Evolutionary conservation across 2,113 vertebrate species (phyloP).

Genomic region (Oophaga pumilio): DNA sequence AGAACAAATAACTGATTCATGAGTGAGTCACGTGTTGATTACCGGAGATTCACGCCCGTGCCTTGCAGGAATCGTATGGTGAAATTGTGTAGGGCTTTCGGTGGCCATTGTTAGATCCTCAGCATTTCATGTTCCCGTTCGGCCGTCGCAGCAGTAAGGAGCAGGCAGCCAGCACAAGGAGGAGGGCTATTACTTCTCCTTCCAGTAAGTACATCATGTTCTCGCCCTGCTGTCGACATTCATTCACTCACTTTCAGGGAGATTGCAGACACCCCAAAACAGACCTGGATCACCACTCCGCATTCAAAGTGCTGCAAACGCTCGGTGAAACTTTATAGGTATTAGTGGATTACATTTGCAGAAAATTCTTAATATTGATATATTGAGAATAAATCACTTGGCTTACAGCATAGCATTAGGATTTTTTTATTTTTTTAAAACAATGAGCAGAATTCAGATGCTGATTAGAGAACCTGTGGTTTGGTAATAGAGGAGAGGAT

Average conservation of each 20-base stretch:
- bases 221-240: not conserved
- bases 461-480: not conserved
- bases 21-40: not conserved
- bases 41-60: not conserved
- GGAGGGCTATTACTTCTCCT: constrained; percentile 14
- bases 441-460: not conserved
- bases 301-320: not conserved
- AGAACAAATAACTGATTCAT: constrained; percentile 21
- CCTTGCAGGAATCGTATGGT: not conserved
- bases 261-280: constrained; percentile 6
- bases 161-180: constrained; percentile 8
- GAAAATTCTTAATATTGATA: not conserved
- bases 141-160: not conserved
- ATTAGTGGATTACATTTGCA: not conserved
- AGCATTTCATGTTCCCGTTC: not conserved
- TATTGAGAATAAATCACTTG: too few species aligned
- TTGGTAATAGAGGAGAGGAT: not conserved
- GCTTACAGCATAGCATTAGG: too few species aligned
- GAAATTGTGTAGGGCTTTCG: not conserved
- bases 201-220: not conserved
- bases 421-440: too few species aligned
- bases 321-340: not conserved
- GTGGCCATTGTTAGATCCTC: not conserved
- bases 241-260: constrained; percentile 4
- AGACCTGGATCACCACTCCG: not conserved